These are phyloP conservation scores for Rhagoletis pomonella DNA, from an alignment of 1,140 invertebrate species.

Conservation along the genomic window DNA sequence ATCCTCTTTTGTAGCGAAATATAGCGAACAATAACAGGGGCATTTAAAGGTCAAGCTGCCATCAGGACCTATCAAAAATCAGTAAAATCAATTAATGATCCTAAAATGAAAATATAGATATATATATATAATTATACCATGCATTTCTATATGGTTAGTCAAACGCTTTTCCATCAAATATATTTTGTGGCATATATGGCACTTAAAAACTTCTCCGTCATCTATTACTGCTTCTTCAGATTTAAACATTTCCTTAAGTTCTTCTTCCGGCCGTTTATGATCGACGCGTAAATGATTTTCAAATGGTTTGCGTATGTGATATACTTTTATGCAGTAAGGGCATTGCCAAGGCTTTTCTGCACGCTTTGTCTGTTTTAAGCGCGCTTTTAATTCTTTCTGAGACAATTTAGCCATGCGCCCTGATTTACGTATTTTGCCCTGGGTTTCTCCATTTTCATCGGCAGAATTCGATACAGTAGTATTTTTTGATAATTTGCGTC, in stretches of 20 bases:
- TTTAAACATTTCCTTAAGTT: slow-evolving; percentile 68
- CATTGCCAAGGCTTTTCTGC: slow-evolving; percentile 70
- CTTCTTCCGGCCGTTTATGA: slow-evolving; percentile 64
- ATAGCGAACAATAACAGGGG: slow-evolving; percentile 72
- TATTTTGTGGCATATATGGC: slow-evolving; percentile 69
- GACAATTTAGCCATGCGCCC: slow-evolving; percentile 67
- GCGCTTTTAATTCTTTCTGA: slow-evolving; percentile 67
- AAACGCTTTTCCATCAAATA: slow-evolving; percentile 71
- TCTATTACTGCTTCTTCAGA: slow-evolving; percentile 62
- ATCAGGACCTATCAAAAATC: slow-evolving; percentile 56
- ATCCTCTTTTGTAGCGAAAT: slow-evolving; percentile 72
- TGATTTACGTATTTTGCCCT: slow-evolving; percentile 55
- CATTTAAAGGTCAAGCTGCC: slow-evolving; percentile 71
- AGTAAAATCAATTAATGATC: slow-evolving; percentile 34
- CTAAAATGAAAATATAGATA: background rate
- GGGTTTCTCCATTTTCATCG: background rate
- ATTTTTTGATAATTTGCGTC: background rate
- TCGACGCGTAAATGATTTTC: slow-evolving; percentile 71
- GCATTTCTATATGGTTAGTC: slow-evolving; percentile 67
- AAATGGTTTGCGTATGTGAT: slow-evolving; percentile 71
- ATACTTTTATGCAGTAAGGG: slow-evolving; percentile 70
- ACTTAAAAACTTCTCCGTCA: slow-evolving; percentile 70
- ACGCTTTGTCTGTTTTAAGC: slow-evolving; percentile 68
- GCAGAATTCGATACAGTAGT: background rate
- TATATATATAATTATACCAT: slow-evolving; percentile 58